Base-by-base conservation (phyloP, 2,888 invertebrate genomes). In the Tubulanus polymorphus region DNA sequence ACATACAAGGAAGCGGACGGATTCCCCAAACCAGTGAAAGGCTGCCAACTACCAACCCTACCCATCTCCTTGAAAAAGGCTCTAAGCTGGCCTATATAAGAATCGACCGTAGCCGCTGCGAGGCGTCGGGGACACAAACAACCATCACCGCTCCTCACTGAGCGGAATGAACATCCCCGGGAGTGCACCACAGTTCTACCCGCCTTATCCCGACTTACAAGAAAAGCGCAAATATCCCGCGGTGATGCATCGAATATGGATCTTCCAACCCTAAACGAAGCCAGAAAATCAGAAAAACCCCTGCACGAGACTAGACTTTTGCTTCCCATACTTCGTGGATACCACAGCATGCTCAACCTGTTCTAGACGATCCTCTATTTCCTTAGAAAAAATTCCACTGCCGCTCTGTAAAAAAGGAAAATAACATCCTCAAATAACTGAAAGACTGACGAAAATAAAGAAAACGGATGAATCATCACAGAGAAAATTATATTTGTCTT, bases 41-140 rank as follows among this genome's bases (percentile, higher is more conserved):
- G 5, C n/a, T 27, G 28, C 27, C 48, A 48, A n/a, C 18, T 2
- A 18, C 28, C 2, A 28, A 28, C 48, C 18, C 48, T 48, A 10
- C 48, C 48, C 18, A 29, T 28, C 15, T 48, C 12, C 48, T 48
- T 18, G 30, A 48, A 48, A n/a, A 48, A n/a, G 23, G 27, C n/a
- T n/a, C 28, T 23, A 28, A 48, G 28, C 23, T 48, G 48, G 30
- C n/a, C n/a, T 18, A 45, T 48, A 12, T 29, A 27, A 23, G 26
- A 27, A 15, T 23, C 48, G 8, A 48, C 12, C 5, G 25, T 23
- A 27, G 10, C 12, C 28, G 48, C 8, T 5, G 48, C 18, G 5
- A 48, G 18, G n/a, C 45, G 8, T 8, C 10, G n/a, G 10, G 45
- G 45, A 45, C 45, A 45, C 23, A 20, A 23, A 23, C 45, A 45